Base-by-base conservation (phyloP, 2,113 vertebrate species). In the Pachyramphus minor region DNA sequence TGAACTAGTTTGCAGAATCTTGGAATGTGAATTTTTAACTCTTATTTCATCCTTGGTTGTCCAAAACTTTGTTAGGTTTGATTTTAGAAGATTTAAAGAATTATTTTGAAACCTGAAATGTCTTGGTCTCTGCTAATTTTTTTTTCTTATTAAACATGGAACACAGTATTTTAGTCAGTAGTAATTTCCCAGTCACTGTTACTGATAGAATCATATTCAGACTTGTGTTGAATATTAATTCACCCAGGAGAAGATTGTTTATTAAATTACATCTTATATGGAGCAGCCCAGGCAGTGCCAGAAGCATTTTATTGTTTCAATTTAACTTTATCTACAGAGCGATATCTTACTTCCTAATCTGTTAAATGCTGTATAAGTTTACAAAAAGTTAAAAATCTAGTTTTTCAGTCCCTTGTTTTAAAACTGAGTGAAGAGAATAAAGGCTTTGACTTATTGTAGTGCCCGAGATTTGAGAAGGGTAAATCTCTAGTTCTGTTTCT, bases 291-390 rank as follows among this genome's bases (percentile, higher is more conserved):
- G 12, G 74, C 45, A 49, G 37, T 62, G 90, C 92, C 81, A 79
- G 93, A 45, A 93, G 88, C 78, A 55, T 25, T 92, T 67, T n/a
- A 84, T 89, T 91, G 56, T 87, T 85, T 93, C 66, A 66, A 9
- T 85, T 87, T 81, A 77, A 49, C 41, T 91, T 87, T 68, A 95
- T 92, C 88, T 82, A 10, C 52, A 13, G 25, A 67, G 78, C 19
- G 33, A 6, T 68, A 82, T 87, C 82, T 86, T 68, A 14, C 17
- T 71, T 91, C 47, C 47, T 63, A 18, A 87, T 91, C 60, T 58
- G 24, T 62, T 77, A 56, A 45, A 45, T n/a, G 45, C 28, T 45
- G 37, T 44, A 2, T 50, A 72, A 5, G 0, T 77, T 75, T 30
- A 73, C 24, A 83, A 53, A 27, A 90, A 72, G 19, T 79, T 52